phyloP scores from a whole-genome alignment of 1,140 invertebrate genomes.

The Monochamus saltuarius region DNA sequence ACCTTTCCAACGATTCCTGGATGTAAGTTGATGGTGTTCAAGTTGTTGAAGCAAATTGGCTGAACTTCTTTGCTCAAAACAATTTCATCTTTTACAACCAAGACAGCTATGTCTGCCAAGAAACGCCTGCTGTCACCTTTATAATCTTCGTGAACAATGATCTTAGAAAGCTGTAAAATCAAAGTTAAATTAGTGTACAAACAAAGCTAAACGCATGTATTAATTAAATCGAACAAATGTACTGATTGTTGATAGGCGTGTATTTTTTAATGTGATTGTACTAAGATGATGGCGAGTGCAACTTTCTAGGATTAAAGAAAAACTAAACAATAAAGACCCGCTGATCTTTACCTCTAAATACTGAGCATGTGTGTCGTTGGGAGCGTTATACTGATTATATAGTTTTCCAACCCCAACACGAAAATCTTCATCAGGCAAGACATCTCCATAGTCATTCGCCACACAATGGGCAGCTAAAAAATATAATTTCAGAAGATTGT shows the following conservation, averaged over 20 bases:
- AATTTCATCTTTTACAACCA: conserved; percentile 25
- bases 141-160: conserved; percentile 25
- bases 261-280: too few species aligned
- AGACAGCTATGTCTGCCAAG: conserved; percentile 32
- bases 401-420: conserved; percentile 39
- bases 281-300: too few species aligned
- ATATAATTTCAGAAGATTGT: too few species aligned
- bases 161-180: conserved; percentile 31
- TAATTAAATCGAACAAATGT: too few species aligned
- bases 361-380: conserved; percentile 18
- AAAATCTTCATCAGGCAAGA: background rate
- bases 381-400: conserved; percentile 29
- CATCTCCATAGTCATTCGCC: conserved; percentile 20
- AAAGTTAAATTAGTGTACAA: background rate
- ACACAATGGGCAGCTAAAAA: conserved; percentile 42
- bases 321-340: too few species aligned
- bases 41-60: conserved; percentile 29
- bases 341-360: conserved; percentile 1
- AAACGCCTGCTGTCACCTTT: conserved; percentile 26
- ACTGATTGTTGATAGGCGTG: too few species aligned
- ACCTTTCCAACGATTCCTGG: conserved; percentile 7
- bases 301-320: too few species aligned
- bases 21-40: conserved; percentile 1
- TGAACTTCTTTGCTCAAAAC: conserved; percentile 28
- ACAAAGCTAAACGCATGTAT: too few species aligned